Base-by-base conservation (phyloP, 2,797 vertebrate genomes). In the Eurystomus glaucurus region DNA sequence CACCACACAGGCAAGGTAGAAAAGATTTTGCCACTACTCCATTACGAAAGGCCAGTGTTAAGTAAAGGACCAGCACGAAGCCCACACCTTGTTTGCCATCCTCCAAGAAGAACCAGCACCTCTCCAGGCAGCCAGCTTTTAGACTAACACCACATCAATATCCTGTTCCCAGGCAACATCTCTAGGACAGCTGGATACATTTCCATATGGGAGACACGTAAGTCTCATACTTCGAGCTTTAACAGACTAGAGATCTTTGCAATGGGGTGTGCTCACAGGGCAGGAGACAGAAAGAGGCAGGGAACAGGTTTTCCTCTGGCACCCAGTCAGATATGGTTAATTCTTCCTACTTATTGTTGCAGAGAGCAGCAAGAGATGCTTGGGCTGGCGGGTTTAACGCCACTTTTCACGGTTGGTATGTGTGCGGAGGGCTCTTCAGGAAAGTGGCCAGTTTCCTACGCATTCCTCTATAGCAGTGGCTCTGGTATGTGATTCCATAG, bases 401-500 rank as follows among this genome's bases (percentile, higher is more conserved):
- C 52, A 3, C 54, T 86, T 80, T 33, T 15, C 80, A 43, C 33
- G 88, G 68, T 19, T 62, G 82, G 29, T 69, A 50, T 58, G 85
- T 14, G 17, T 48, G 69, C 58, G 66, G 79, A 86, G 10, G 17
- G 92, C 79, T 88, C 26, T 65, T 60, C 0, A 45, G 93, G 90
- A 75, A 69, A 86, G 90, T 18, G 3, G 90, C 94, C 93, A 93
- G 85, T 70, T 90, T 88, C 74, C 88, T 90, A 12, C 61, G 55
- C 35, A 9, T 66, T 91, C 37, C 69, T 85, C 83, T 86, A 35
- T 70, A 88, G 93, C 31, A 81, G 94, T 66, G 86, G 79, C 92
- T 86, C 58, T 90, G 93, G 80, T 68, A 91, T 96, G 97, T 26
- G 68, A 62, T 37, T 86, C 58, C 88, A 64, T 23, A 92, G 92